Percentiles rank a stretch among this genome's conserved stretches.
Evolutionary conservation across 2,113 vertebrate genomes (phyloP).

Genomic region (Odocoileus hemionus): DNA sequence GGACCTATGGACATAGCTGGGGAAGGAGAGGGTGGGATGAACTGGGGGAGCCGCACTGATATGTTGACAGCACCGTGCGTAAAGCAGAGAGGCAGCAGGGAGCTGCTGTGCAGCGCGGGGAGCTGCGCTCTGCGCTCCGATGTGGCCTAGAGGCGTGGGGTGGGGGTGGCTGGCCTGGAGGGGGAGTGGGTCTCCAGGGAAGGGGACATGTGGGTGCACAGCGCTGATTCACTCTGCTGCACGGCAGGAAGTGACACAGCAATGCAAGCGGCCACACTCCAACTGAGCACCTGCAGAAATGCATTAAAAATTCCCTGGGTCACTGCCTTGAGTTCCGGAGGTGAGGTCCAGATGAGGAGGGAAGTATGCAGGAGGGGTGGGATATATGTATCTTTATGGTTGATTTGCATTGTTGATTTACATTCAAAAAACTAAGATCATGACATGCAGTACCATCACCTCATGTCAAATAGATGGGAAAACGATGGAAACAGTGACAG

Average conservation of each 20-base stretch:
- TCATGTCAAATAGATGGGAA: background rate
- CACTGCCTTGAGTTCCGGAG: background rate
- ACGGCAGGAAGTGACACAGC: background rate
- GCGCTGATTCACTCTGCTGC: background rate
- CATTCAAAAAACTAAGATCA: background rate
- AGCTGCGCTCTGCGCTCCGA: accelerated
- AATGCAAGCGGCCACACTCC: background rate
- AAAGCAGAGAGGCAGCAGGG: background rate
- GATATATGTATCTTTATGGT: background rate
- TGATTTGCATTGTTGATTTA: background rate
- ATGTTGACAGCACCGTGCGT: background rate
- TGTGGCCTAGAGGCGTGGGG: background rate
- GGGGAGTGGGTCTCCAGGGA: background rate
- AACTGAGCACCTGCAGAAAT: background rate
- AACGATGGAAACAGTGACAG: background rate
- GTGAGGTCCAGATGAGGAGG: background rate
- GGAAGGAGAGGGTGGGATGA: background rate
- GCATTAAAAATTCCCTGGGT: background rate
- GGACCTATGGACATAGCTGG: background rate
- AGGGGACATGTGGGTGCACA: background rate
- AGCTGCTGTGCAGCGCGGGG: background rate
- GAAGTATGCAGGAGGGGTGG: background rate
- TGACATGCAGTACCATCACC: background rate
- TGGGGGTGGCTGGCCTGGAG: background rate
- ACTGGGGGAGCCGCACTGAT: background rate